A percentile compares a stretch with the other conserved stretches of the same genome.
Evolutionary conservation across 92 coral and sea anemone species (phyloP).

Genomic region (Porites divaricata): DNA sequence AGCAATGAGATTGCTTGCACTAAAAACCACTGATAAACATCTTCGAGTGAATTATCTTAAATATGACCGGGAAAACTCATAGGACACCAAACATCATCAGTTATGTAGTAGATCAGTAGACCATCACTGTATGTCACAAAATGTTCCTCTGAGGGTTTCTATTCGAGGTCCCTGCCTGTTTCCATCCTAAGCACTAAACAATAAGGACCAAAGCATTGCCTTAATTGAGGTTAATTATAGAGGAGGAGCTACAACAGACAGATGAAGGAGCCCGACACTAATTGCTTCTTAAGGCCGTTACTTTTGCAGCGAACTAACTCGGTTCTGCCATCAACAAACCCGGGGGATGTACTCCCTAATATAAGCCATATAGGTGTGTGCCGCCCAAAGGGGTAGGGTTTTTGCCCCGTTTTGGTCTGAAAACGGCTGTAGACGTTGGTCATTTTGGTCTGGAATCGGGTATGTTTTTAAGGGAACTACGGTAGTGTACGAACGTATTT

Average conservation of each 20-base stretch:
- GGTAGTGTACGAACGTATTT: no score
- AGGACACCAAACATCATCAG: background rate
- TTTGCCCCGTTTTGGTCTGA: no score
- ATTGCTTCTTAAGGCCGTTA: background rate
- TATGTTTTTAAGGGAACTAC: no score
- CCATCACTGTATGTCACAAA: background rate
- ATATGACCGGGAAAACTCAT: background rate
- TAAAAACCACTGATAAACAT: background rate
- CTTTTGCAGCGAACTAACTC: no score
- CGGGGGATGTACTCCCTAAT: no score
- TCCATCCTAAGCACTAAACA: background rate
- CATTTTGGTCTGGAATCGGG: no score
- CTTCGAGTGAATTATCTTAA: background rate
- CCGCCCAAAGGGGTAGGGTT: no score
- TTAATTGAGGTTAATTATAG: slow-evolving; percentile 26
- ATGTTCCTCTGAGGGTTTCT: background rate
- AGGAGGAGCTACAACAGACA: background rate
- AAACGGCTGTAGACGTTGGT: no score
- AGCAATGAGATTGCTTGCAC: no score
- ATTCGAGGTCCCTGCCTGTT: background rate
- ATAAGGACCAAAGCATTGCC: background rate
- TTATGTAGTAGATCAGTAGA: background rate
- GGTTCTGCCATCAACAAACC: no score
- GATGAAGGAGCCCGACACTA: slow-evolving; percentile 5
- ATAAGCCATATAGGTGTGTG: no score